Evolutionary conservation across 2,113 vertebrate genomes (phyloP), one percentile per base, ranked within the genome.

Genomic region (Gasterosteus aculeatus): DNA sequence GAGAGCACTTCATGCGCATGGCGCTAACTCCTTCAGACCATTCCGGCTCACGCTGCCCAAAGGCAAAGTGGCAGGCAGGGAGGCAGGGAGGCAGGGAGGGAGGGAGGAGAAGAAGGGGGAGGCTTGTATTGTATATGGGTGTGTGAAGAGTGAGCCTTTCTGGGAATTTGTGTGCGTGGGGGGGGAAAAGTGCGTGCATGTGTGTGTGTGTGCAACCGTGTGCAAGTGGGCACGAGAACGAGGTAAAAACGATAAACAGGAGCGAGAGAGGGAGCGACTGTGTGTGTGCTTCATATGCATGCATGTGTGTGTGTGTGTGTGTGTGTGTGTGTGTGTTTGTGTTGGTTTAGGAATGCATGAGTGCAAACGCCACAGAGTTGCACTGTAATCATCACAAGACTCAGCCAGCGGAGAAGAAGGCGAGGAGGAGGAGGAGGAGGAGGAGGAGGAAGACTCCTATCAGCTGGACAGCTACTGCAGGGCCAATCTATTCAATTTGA

Each of bases 1-100:
- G 88, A 84, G 83, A 91, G 85, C 84, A 77, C 89, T 89, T 94
- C 86, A 88, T 85, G 87, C 80, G 87, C 86, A 77, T 72, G 81
- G 75, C 61, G 70, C 90, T 92, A 93, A 92, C 89, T 88, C 84
- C 85, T 94, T 94, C 86, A 90, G 92, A 92, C 81, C 88, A 87
- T 86, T 89, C 65, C n/a, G 49, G 73, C 84, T 91, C 87, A 75
- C n/a, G 33, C 78, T 85, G 89, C 92, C 91, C 87, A 80, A 79
- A 89, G 92, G 91, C 90, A 86, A 89, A 90, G 91, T 89, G 90
- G 85, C 88, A 85, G 82, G 82, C 80, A 79, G 72, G 54, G 72
- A 65, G 70, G 82, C 80, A 79, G 72, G 54, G 72, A 65, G 70
- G 41, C 56, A 33, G 29, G 44, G 75, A 42, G 16, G 67, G 47